These are phyloP conservation scores for Amiota minor DNA, from an alignment of 2,888 invertebrate species.

Conservation along the genomic window DNA sequence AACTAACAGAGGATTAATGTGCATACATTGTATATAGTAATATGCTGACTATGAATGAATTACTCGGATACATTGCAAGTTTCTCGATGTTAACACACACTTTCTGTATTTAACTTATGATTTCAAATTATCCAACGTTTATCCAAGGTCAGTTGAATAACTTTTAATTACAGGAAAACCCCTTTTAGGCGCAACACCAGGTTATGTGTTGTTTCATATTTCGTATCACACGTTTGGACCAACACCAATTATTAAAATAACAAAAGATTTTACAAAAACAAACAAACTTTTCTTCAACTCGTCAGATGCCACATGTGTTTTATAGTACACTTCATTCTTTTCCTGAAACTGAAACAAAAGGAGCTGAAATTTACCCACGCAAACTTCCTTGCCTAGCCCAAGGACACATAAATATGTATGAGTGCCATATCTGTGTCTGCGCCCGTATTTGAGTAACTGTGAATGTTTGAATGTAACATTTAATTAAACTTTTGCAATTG, in stretches of 20 bases:
- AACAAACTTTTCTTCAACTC: slow-evolving; percentile 7
- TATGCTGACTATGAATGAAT: too few species aligned
- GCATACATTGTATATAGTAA: too few species aligned
- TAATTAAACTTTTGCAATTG: slow-evolving; percentile 59
- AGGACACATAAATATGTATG: neutral
- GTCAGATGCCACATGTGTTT: slow-evolving; percentile 3
- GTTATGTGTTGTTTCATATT: too few species aligned
- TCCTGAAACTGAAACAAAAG: slow-evolving; percentile 1
- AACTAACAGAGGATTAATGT: too few species aligned
- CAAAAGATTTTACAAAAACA: slow-evolving; percentile 24
- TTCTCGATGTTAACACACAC: neutral
- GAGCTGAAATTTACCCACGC: neutral
- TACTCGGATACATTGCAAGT: neutral
- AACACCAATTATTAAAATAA: slow-evolving; percentile 15
- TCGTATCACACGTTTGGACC: too few species aligned
- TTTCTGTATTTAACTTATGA: too few species aligned
- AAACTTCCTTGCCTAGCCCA: slow-evolving; percentile 1
- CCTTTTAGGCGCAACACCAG: slow-evolving; percentile 1
- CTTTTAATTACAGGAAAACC: slow-evolving; percentile 25
- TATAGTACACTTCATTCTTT: neutral
- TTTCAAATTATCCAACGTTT: neutral
- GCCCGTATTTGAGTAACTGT: neutral
- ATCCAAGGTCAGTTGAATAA: slow-evolving; percentile 18
- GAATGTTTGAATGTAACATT: slow-evolving; percentile 39
- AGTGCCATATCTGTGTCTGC: neutral